Percentiles rank a stretch among this genome's conserved stretches.
These are phyloP conservation scores for Apantesis nais DNA, from an alignment of 2,888 invertebrate genomes.

Conservation along the genomic window DNA sequence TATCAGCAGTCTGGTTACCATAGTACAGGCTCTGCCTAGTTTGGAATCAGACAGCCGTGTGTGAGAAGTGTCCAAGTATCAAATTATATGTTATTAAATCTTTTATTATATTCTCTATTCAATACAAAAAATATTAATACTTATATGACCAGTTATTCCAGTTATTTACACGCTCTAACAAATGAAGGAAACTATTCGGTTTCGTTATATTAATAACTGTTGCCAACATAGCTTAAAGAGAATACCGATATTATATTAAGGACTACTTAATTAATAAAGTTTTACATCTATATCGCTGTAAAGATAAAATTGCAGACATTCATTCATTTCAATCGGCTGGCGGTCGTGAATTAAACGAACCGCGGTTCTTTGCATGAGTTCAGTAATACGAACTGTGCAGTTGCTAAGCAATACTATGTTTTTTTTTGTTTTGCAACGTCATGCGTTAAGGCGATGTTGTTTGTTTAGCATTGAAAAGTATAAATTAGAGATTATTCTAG, in stretches of 20 bases:
- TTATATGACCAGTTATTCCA: background rate
- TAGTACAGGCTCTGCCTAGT: no score
- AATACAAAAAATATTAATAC: background rate
- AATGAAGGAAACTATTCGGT: background rate
- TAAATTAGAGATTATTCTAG: background rate
- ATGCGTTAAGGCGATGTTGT: constrained; percentile 22
- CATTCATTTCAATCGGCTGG: constrained; percentile 6
- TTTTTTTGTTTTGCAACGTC: constrained; percentile 20
- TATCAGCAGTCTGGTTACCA: no score
- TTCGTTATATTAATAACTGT: background rate
- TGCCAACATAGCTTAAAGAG: background rate
- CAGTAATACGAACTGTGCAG: constrained; percentile 18
- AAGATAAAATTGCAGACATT: constrained; percentile 8
- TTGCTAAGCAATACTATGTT: constrained; percentile 15
- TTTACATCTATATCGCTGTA: background rate
- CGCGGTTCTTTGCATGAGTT: constrained; percentile 11
- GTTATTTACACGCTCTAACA: background rate
- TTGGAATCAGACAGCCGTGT: no score
- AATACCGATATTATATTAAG: background rate
- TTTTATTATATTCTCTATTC: background rate
- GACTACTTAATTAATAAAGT: background rate
- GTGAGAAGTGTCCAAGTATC: background rate
- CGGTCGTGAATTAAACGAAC: background rate
- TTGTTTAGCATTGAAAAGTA: background rate
- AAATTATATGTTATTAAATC: background rate